Evolutionary conservation across 2,113 vertebrate genomes (phyloP).

Genomic region (Lepidothrix coronata): DNA sequence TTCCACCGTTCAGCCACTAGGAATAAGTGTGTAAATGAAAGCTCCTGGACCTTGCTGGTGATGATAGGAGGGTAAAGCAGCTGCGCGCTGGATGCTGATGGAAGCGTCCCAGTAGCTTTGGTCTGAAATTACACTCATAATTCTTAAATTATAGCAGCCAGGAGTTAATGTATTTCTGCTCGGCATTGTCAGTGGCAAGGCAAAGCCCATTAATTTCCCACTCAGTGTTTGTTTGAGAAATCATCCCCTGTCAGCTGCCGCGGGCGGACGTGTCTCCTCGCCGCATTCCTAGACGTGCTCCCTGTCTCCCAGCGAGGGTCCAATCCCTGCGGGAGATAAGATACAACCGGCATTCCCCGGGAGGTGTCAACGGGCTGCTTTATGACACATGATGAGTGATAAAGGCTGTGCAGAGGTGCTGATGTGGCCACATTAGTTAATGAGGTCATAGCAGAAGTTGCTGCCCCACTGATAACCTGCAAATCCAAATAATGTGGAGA

Average conservation of each 20-base stretch:
- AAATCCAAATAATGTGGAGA: slow-evolving; percentile 66
- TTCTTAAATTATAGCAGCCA: slow-evolving; percentile 12
- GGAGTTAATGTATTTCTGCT: slow-evolving; percentile 12
- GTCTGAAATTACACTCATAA: not conserved
- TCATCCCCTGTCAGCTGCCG: slow-evolving; percentile 34
- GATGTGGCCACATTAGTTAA: slow-evolving; percentile 79
- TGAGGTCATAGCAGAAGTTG: slow-evolving; percentile 79
- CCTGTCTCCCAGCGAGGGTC: slow-evolving; percentile 69
- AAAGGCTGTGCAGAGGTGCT: slow-evolving; percentile 74
- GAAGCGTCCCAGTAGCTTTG: slow-evolving; percentile 23
- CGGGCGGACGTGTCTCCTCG: slow-evolving; percentile 55
- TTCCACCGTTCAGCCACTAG: not conserved
- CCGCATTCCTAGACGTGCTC: slow-evolving; percentile 71
- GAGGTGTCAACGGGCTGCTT: slow-evolving; percentile 72
- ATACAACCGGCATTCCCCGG: slow-evolving; percentile 60
- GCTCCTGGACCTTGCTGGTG: not conserved
- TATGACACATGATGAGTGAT: slow-evolving; percentile 72
- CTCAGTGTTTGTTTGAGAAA: slow-evolving; percentile 53
- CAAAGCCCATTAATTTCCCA: slow-evolving; percentile 37
- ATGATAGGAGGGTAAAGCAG: not conserved
- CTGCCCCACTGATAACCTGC: slow-evolving; percentile 78
- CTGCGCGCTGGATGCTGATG: not conserved
- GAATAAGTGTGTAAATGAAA: not conserved
- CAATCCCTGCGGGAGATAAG: slow-evolving; percentile 75
- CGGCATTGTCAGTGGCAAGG: not conserved